phyloP scores from a whole-genome alignment of 2,888 invertebrate species.

The Pegoplata infirma region DNA sequence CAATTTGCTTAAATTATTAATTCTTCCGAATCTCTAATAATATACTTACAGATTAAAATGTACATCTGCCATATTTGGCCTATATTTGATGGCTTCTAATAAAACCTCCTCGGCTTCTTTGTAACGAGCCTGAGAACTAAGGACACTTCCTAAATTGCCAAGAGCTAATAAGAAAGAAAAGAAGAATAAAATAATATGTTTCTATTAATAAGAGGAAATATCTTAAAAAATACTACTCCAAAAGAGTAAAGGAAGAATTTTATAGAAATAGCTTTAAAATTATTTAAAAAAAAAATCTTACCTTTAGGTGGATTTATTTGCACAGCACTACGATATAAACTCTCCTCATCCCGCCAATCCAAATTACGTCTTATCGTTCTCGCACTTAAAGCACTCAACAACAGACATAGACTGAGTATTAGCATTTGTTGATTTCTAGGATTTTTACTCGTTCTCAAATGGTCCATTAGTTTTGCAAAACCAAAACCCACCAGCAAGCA shows the following conservation, averaged over 20 bases:
- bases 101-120: slow-evolving; percentile 95
- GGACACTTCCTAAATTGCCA: slow-evolving; percentile 97
- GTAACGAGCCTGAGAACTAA: slow-evolving; percentile 91
- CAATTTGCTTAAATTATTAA: too few species aligned
- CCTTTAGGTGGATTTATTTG: slow-evolving; percentile 98
- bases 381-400: slow-evolving; percentile 85
- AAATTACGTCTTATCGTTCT: slow-evolving; percentile 90
- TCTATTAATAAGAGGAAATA: too few species aligned
- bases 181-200: not conserved
- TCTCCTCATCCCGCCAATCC: slow-evolving; percentile 96
- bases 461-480: slow-evolving; percentile 78
- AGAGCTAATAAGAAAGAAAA: slow-evolving; percentile 83
- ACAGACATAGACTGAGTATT: slow-evolving; percentile 78
- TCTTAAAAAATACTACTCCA: not conserved
- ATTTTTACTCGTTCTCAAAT: slow-evolving; percentile 76
- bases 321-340: slow-evolving; percentile 93
- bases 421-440: slow-evolving; percentile 70
- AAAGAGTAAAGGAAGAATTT: too few species aligned
- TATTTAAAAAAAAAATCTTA: slow-evolving; percentile 77
- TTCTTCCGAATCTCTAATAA: too few species aligned
- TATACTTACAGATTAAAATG: slow-evolving; percentile 97
- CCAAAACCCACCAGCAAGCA: slow-evolving; percentile 92
- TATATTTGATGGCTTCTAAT: slow-evolving; percentile 91
- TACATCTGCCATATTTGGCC: slow-evolving; percentile 99
- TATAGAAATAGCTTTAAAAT: not conserved